Evolutionary conservation across 2,797 vertebrate species (phyloP), one percentile per base, ranked within the genome.

Genomic region (Gila robusta): DNA sequence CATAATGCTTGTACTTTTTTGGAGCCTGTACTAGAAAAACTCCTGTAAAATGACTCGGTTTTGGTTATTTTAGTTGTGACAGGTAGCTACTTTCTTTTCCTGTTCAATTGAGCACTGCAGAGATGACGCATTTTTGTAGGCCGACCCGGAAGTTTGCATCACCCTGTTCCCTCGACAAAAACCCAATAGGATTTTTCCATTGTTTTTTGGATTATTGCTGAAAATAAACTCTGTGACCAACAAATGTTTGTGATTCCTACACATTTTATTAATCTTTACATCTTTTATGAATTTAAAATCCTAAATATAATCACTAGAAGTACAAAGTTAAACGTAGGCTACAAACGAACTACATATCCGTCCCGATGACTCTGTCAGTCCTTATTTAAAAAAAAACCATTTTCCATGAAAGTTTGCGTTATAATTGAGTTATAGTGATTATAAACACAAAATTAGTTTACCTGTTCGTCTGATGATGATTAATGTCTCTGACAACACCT

Each of bases 11-110:
- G 37, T 28, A 52, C 17, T 32, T 62, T 49, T 66, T 49, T 26
- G 2, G 26, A 62, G 44, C 49, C 35, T 79, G 17, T 59, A n/a
- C 12, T 14, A 52, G 19, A 37, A 28, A 66, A 32, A 35, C 28
- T 41, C 26, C 5, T 49, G 37, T 72, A 69, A 85, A 79, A 79
- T 49, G 5, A 72, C 37, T 79, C 17, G 16, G 64, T 37, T 41
- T 39, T 54, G 5, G 44, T 26, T 6, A 69, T 70, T 71, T 78
- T 69, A 52, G 62, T 12, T 28, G 37, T 39, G 41, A 78, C 35
- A 28, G 41, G 19, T 4, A 26, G 56, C 39, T 32, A 41, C n/a
- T 28, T 35, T 49, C 14, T 37, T 67, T 12, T 32, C 14, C 17
- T 70, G 47, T 59, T 67, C 39, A 74, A 64, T 23, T 19, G 54